These are phyloP conservation scores for Oostethus manadensis DNA, from an alignment of 2,113 vertebrate species.

Conservation along the genomic window DNA sequence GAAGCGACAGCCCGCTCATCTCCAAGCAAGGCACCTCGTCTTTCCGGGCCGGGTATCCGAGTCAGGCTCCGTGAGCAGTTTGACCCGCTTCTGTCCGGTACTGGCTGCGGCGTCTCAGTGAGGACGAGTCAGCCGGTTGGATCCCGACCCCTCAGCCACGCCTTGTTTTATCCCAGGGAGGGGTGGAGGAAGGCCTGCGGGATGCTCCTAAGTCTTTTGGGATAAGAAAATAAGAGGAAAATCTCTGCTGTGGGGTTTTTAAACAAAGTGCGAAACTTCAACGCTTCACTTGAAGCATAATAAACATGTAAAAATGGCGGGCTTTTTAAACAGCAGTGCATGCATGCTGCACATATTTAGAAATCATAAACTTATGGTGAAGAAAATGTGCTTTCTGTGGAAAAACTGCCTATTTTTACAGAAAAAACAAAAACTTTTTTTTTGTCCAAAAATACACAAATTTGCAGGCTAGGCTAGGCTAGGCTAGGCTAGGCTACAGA, in stretches of 20 bases:
- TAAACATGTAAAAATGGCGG: no score
- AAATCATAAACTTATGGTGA: no score
- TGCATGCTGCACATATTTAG: no score
- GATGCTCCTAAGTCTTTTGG: conserved; percentile 19
- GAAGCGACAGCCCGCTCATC: conserved; percentile 35
- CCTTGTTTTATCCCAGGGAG: conserved; percentile 39
- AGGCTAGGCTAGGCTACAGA: no score
- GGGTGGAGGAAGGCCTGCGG: conserved; percentile 23
- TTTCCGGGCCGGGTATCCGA: conserved; percentile 9
- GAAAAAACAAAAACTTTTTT: no score
- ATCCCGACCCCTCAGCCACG: conserved; percentile 46
- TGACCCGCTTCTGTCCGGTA: conserved; percentile 19
- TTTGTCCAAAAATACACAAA: no score
- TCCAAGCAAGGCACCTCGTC: conserved; percentile 17
- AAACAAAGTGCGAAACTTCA: not conserved
- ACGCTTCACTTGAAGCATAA: no score
- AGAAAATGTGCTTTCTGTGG: no score
- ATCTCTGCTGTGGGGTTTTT: not conserved
- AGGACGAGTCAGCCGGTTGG: conserved; percentile 29
- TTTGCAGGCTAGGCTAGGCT: no score
- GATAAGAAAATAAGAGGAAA: not conserved
- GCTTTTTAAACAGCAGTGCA: no score
- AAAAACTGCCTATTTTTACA: no score
- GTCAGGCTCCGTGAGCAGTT: conserved; percentile 9
- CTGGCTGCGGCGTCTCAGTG: conserved; percentile 28